Percentiles rank a stretch among this genome's conserved stretches.
Conservation (phyloP, 2,888 invertebrate genomes). For the Rotaria socialis region DNA sequence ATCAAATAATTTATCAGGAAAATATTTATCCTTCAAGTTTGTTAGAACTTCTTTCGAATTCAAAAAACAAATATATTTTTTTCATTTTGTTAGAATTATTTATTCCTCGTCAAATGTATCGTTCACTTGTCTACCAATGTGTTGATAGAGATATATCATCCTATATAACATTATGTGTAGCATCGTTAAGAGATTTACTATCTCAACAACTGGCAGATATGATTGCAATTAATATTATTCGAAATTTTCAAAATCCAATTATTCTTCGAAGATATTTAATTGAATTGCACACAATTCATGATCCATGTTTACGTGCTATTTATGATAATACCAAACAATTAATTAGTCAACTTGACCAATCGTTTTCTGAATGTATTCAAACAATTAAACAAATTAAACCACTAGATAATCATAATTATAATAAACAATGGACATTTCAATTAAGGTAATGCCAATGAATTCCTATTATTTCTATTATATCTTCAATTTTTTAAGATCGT, state of each 20-base stretch:
- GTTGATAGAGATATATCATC: neutral
- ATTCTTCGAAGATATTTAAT: neutral
- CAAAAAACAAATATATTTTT: too few species aligned
- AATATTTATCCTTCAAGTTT: constrained; percentile 11
- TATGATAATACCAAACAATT: constrained; percentile 2
- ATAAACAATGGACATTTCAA: neutral
- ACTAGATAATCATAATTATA: neutral
- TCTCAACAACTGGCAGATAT: neutral
- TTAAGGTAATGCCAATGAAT: neutral
- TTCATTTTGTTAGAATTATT: neutral
- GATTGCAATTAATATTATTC: neutral
- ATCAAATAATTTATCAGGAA: constrained; percentile 10
- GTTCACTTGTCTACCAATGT: neutral
- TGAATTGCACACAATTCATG: neutral
- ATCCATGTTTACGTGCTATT: neutral
- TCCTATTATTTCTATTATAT: too few species aligned
- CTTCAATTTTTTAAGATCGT: neutral
- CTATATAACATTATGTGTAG: neutral
- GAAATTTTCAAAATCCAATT: neutral
- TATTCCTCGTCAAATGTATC: neutral
- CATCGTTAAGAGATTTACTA: neutral
- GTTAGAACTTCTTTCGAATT: neutral
- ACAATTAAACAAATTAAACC: neutral
- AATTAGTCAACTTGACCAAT: neutral
- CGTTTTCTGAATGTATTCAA: neutral